Evolutionary conservation across 2,888 invertebrate genomes (phyloP).

Genomic region (Ethmia dodecea): DNA sequence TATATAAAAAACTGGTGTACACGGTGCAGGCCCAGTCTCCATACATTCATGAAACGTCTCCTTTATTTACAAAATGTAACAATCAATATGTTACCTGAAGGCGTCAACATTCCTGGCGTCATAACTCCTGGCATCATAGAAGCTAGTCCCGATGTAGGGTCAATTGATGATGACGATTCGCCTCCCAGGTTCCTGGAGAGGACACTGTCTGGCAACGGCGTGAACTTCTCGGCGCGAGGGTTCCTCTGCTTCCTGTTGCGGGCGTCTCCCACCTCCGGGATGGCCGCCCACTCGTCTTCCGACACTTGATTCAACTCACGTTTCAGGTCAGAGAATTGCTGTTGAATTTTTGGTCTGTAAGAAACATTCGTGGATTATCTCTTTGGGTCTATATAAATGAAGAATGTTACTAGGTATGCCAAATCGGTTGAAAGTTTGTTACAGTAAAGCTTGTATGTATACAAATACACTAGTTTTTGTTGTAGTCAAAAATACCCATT

Average conservation of each 20-base stretch:
- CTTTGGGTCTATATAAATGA: too few species aligned
- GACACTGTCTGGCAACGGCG: slow-evolving; percentile 97
- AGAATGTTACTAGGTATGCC: too few species aligned
- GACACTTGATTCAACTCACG: slow-evolving; percentile 88
- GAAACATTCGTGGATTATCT: too few species aligned
- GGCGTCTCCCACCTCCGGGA: slow-evolving; percentile 99
- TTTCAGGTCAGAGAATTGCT: slow-evolving; percentile 98
- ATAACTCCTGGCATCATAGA: slow-evolving; percentile 92
- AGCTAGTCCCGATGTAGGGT: slow-evolving; percentile 90
- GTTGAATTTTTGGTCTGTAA: slow-evolving; percentile 96
- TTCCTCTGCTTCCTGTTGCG: slow-evolving; percentile 97
- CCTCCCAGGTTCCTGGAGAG: slow-evolving; percentile 91
- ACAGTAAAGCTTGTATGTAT: too few species aligned
- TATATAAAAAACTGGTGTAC: too few species aligned
- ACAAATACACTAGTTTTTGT: too few species aligned
- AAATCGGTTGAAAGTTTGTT: too few species aligned
- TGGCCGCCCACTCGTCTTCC: slow-evolving; percentile 96
- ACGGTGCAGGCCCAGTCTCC: too few species aligned
- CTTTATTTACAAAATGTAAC: too few species aligned
- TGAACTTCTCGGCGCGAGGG: slow-evolving; percentile 96
- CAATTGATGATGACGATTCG: slow-evolving; percentile 86
- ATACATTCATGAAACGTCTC: too few species aligned
- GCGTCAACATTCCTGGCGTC: slow-evolving; percentile 92
- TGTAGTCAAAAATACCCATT: too few species aligned
- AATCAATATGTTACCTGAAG: slow-evolving; percentile 75